Conservation (phyloP, 2,888 invertebrate species). For the Eristalinus aeneus region DNA sequence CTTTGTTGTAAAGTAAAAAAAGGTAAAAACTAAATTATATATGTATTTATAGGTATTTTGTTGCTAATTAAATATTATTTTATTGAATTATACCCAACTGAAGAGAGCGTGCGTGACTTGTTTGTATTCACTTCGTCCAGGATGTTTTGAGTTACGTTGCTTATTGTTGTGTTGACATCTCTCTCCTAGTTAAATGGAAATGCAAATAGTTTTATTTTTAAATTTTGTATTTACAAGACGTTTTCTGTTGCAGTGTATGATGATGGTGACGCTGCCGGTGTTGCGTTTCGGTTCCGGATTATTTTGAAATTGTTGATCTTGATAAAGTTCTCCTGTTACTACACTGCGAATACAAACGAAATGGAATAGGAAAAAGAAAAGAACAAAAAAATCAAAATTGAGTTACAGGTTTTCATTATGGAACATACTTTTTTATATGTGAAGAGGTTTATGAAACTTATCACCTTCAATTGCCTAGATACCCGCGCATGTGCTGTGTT, state of each 20-base stretch:
- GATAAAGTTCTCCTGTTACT: slow-evolving; percentile 63
- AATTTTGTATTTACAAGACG: slow-evolving; percentile 55
- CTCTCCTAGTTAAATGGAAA: slow-evolving; percentile 24
- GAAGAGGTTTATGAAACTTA: background rate
- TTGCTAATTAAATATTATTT: background rate
- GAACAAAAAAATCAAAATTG: slow-evolving; percentile 53
- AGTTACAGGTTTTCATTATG: slow-evolving; percentile 10
- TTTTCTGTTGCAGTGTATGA: slow-evolving; percentile 25
- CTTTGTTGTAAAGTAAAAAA: slow-evolving; percentile 39
- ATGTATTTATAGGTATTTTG: slow-evolving; percentile 1
- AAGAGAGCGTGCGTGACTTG: slow-evolving; percentile 3
- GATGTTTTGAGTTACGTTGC: background rate
- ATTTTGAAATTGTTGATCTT: slow-evolving; percentile 66
- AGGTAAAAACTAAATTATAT: slow-evolving; percentile 56
- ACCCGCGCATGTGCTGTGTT: background rate
- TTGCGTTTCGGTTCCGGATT: slow-evolving; percentile 56
- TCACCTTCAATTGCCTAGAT: background rate
- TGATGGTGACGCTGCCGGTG: slow-evolving; percentile 19
- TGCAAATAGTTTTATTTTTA: slow-evolving; percentile 18
- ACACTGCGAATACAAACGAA: slow-evolving; percentile 61
- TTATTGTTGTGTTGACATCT: background rate
- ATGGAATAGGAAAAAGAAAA: slow-evolving; percentile 21
- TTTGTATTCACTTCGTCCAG: background rate
- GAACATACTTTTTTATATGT: background rate
- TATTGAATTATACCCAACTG: slow-evolving; percentile 40